Evolutionary conservation across 2,113 vertebrate species (phyloP), one percentile per base, ranked within the genome.

Genomic region (Cairina moschata): DNA sequence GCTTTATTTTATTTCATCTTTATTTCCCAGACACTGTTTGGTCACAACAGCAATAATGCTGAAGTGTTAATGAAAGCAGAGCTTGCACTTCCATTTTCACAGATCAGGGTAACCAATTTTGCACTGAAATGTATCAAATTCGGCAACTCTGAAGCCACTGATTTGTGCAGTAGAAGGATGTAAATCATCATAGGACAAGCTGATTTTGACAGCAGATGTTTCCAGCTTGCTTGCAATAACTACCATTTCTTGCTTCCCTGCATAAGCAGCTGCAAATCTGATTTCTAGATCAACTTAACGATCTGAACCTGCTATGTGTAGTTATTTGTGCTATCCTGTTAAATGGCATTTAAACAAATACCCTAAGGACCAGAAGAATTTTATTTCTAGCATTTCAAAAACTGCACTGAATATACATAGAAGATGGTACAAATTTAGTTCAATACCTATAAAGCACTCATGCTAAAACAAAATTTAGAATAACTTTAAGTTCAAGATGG

Each of bases 121-220:
- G 44, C 56, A 56, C 79, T 86, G 87, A 94, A 90, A 92, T 58
- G 7, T 72, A 74, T 60, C 58, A 88, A 91, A 87, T 93, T 94
- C 84, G 88, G 76, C 65, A 86, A 68, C 79, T 91, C 62, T 73
- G 66, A 79, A 77, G 48, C 40, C 50, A 65, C 62, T 78, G 74
- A 87, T 90, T 54, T 86, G 65, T 80, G 91, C 86, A 82, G 90
- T 83, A 95, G 69, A 58, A 85, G 69, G 62, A 74, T 78, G 36
- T 59, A 96, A 95, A 85, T 68, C 78, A 91, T 63, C 60, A 65
- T 29, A 65, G 62, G 62, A 63, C 25, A 63, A 74, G 90, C 12
- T 36, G 62, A 84, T 93, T 97, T 95, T 96, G 75, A 95, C 82
- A 96, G 94, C 84, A 87, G 79, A 73, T 94, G 86, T 97, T 93